Base-by-base conservation (phyloP, 2,113 vertebrate genomes). In the Pandion haliaetus region DNA sequence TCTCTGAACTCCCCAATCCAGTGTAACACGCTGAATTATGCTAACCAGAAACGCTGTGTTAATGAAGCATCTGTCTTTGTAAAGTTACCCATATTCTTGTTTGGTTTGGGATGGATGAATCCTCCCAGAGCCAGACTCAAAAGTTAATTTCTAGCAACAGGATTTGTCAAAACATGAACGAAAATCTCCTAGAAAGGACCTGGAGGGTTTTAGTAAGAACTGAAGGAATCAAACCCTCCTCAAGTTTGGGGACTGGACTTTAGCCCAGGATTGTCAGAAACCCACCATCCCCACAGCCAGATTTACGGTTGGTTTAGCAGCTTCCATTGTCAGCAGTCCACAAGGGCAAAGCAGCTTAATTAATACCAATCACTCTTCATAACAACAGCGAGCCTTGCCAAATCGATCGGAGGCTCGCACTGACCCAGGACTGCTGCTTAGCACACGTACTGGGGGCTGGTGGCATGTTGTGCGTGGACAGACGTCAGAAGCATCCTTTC, bases 1-100 rank as follows among this genome's bases (percentile, higher is more conserved):
- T 36, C 50, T 6, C 38, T 63, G 74, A 67, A 20, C 79, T 36
- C 49, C 47, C 82, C 58, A 16, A 0, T 9, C 29, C 72, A 18
- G 32, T 2, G 36, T 13, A 74, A 59, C 34, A 13, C 0, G 0
- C 57, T 42, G 82, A 62, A 8, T 32, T 38, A 44, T 2, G 8
- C 52, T 9, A 8, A 17, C 36, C 79, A 76, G n/a, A 7, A 50
- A 15, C 3, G 4, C 1, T 1, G 42, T 0, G 0, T 12, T 44
- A 50, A 49, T 1, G 36, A 58, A 80, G 65, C 42, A 4, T 16
- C 29, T 14, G 28, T 12, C 61, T 44, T 29, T 13, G 2, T 3
- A 40, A 45, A 40, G 44, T 29, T 19, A 61, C 63, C 72, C 13
- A 17, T 40, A 59, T 1, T 47, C 86, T 47, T 17, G 3, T 34